Conservation (phyloP, 2,113 vertebrate genomes). For the Syngnathus typhle region DNA sequence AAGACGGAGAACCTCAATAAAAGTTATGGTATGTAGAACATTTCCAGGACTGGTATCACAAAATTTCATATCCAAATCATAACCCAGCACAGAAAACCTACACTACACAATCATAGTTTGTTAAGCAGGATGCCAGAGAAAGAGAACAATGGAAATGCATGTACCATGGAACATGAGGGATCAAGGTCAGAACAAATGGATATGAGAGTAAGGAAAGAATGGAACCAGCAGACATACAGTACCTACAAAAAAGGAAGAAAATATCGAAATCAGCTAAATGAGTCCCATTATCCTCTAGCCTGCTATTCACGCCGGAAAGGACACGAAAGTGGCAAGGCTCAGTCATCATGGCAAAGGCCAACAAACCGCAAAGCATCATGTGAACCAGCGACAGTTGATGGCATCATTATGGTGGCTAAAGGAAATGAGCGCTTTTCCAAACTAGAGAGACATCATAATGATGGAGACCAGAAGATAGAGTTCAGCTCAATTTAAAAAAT, state of each 20-base stretch:
- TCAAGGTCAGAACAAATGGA: neutral
- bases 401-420: conserved; percentile 7
- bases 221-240: neutral
- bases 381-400: conserved; percentile 1
- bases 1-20: neutral
- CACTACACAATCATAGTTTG: neutral
- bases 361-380: conserved; percentile 2
- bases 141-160: neutral
- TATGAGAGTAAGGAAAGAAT: neutral
- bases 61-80: neutral
- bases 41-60: neutral
- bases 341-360: neutral
- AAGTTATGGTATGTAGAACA: neutral
- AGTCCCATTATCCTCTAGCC: neutral
- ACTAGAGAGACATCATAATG: conserved; percentile 13
- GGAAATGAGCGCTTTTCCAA: conserved; percentile 19
- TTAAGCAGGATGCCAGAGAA: neutral
- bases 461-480: conserved; percentile 14
- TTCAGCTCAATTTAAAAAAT: neutral
- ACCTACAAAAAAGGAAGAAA: neutral
- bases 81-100: neutral
- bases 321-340: neutral
- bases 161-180: neutral
- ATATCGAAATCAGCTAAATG: neutral
- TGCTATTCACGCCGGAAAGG: neutral